Conservation (phyloP, 2,797 vertebrate species). For the Mallotus villosus region DNA sequence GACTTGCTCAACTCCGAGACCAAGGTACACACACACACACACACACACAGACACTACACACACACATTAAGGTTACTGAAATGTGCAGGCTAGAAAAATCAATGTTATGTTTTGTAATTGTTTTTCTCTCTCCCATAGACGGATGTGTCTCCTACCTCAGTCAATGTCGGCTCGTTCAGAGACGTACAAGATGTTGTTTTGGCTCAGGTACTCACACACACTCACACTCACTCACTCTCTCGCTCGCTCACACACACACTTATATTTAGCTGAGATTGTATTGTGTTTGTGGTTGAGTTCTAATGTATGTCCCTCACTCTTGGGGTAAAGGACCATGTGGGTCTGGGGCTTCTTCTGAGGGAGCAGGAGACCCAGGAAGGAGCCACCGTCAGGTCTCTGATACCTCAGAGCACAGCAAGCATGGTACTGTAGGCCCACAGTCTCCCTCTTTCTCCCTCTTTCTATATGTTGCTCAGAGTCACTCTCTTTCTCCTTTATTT, state of each 20-base stretch:
- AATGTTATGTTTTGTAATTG: too few relatives aligned
- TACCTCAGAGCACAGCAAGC: not conserved
- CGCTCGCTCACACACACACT: not conserved
- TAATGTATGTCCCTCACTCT: not conserved
- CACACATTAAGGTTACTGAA: slow-evolving; percentile 19
- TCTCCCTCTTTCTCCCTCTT: not conserved
- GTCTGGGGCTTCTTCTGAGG: not conserved
- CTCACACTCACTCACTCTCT: not conserved
- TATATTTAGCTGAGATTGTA: not conserved
- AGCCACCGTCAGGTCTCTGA: not conserved
- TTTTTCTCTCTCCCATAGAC: too few relatives aligned
- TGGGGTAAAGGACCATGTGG: not conserved
- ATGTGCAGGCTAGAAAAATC: too few relatives aligned
- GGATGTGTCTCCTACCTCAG: too few relatives aligned
- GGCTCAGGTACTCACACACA: not conserved
- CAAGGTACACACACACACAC: not conserved
- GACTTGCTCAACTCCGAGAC: slow-evolving; percentile 46
- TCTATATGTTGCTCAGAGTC: not conserved
- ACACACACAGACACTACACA: not conserved
- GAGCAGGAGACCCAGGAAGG: not conserved
- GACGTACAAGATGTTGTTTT: too few relatives aligned
- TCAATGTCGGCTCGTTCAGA: too few relatives aligned
- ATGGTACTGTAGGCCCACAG: not conserved
- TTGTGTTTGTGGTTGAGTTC: not conserved
- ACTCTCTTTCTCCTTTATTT: not conserved